Evolutionary conservation across 2,113 vertebrate genomes (phyloP), one percentile per base, ranked within the genome.

Genomic region (Epinephelus fuscoguttatus): DNA sequence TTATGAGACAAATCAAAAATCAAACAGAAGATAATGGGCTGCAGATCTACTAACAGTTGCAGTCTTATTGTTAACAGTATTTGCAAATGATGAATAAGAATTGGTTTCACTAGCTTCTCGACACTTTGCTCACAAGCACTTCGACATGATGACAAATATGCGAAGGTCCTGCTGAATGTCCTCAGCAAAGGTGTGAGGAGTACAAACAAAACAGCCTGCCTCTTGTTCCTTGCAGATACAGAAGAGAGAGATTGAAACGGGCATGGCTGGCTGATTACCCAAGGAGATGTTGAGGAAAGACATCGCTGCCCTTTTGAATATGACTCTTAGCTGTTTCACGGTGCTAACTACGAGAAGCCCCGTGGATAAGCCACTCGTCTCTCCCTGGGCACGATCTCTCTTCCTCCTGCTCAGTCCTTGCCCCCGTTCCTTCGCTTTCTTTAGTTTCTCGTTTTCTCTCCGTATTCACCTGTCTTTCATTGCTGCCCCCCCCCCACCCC

Each of bases 91-190:
- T 80, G 53, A 74, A 23, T n/a, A 7, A 37, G 9, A 72, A 53
- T 53, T 8, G 12, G 25, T 47, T 60, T 56, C 27, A 71, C 4
- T 27, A 45, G 55, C 12, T 75, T 78, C 56, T 53, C 71, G 60
- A 82, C 50, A 77, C 88, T 87, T 84, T 86, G 25, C 30, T 80
- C 59, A 74, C 61, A 27, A 71, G 37, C 33, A 70, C 63, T 57
- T 40, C 19, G 6, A 68, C 62, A 30, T 18, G 30, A 30, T 52
- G 47, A 84, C 71, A 81, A 75, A 66, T 77, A 52, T 67, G 76
- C 59, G 25, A 53, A 78, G 33, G 33, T 50, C 50, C 55, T 25
- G 56, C 56, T 68, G 64, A 68, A 70, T 47, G n/a, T 80, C 49
- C 40, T 55, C 25, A 69, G 23, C 45, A 81, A 77, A 84, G 67